Evolutionary conservation across 2,888 invertebrate species (phyloP).

Genomic region (Halocaridina rubra): DNA sequence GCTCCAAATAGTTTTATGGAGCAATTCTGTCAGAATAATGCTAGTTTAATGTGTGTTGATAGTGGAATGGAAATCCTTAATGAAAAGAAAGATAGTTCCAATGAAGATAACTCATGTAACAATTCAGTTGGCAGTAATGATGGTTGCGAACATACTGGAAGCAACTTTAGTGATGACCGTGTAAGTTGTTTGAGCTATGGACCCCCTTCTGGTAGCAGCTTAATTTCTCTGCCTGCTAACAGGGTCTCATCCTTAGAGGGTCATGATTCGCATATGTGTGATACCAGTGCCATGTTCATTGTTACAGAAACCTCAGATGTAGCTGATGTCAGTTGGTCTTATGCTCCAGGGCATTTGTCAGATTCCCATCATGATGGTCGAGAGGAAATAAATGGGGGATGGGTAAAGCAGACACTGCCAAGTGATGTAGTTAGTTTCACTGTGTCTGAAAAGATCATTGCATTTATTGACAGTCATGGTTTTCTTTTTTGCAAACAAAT

Average conservation of each 20-base stretch:
- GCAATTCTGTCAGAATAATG: not conserved
- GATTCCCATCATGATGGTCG: conserved; percentile 34
- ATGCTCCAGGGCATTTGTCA: conserved; percentile 7
- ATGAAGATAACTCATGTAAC: not conserved
- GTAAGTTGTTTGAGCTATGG: conserved; percentile 44
- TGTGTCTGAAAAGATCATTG: conserved; percentile 11
- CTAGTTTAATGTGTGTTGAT: conserved; percentile 15
- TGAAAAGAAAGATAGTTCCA: not conserved
- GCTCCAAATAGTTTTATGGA: conserved; percentile 13
- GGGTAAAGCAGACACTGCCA: conserved; percentile 20
- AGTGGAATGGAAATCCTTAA: not conserved
- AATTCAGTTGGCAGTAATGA: conserved; percentile 10
- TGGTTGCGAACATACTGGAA: conserved; percentile 11
- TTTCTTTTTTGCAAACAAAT: conserved; percentile 28
- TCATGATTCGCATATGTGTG: not conserved
- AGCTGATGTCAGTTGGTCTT: conserved; percentile 40
- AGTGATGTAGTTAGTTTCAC: conserved; percentile 6
- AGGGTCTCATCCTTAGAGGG: conserved; percentile 2
- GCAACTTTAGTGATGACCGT: conserved; percentile 41
- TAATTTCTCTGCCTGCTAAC: conserved; percentile 9
- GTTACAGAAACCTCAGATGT: conserved; percentile 36
- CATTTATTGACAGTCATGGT: conserved; percentile 22
- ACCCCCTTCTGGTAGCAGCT: conserved; percentile 48
- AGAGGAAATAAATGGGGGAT: conserved; percentile 28
- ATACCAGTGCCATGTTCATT: not conserved